These are phyloP conservation scores for Cynocephalus volans DNA, from an alignment of 2,113 vertebrate species.

Conservation along the genomic window DNA sequence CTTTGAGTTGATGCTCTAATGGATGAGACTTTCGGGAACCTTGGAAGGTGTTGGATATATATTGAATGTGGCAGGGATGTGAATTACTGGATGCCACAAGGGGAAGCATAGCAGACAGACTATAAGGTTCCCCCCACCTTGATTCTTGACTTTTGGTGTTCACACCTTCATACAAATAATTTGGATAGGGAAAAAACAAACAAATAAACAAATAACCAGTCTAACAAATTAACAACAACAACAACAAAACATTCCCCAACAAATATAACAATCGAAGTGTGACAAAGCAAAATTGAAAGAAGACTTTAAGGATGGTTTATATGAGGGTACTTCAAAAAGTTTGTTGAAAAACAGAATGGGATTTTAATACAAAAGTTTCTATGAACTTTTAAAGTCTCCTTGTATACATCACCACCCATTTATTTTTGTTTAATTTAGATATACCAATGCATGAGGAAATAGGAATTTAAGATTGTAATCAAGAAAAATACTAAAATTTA, in stretches of 20 bases:
- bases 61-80: too few relatives aligned
- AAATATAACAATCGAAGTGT: conserved; percentile 20
- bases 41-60: too few relatives aligned
- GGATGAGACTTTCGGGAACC: too few relatives aligned
- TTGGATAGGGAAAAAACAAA: not conserved
- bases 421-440: conserved; percentile 22
- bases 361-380: too few relatives aligned
- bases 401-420: not conserved
- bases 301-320: not conserved
- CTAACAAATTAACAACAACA: not conserved
- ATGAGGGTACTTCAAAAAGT: not conserved
- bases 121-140: too few relatives aligned
- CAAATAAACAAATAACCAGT: not conserved
- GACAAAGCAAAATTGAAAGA: conserved; percentile 39
- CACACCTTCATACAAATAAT: conserved; percentile 25
- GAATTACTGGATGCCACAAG: too few relatives aligned
- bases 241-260: not conserved
- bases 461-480: conserved; percentile 52
- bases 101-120: too few relatives aligned
- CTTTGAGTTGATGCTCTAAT: too few relatives aligned
- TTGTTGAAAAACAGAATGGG: too few relatives aligned
- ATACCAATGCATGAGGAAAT: not conserved
- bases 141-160: too few relatives aligned
- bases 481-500: conserved; percentile 37
- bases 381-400: too few relatives aligned